These are phyloP conservation scores for Archivesica marissinica DNA, from an alignment of 1,140 invertebrate species.

Conservation along the genomic window DNA sequence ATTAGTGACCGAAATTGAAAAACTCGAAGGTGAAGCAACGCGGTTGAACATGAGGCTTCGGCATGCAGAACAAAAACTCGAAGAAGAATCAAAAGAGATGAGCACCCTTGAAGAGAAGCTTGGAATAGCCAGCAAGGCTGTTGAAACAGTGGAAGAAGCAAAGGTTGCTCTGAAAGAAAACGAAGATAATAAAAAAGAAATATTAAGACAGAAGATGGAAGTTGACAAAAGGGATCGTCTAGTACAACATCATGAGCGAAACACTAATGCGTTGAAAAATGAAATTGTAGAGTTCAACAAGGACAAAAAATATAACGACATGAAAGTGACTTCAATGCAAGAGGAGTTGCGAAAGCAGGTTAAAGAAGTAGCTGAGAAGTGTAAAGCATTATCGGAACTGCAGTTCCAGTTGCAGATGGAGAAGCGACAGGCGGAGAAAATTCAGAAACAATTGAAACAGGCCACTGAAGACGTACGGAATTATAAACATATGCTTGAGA, in stretches of 20 bases:
- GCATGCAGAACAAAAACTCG: slow-evolving; percentile 50
- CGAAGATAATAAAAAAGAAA: slow-evolving; percentile 61
- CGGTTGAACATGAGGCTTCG: slow-evolving; percentile 34
- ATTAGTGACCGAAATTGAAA: slow-evolving; percentile 60
- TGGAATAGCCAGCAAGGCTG: slow-evolving; percentile 57
- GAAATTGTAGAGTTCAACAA: slow-evolving; percentile 44
- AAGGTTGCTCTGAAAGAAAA: slow-evolving; percentile 51
- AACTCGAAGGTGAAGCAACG: slow-evolving; percentile 47
- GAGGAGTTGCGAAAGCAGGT: slow-evolving; percentile 52
- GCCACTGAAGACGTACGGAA: slow-evolving; percentile 58
- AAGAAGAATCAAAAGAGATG: slow-evolving; percentile 53
- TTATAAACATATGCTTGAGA: slow-evolving; percentile 39
- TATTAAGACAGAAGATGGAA: slow-evolving; percentile 65
- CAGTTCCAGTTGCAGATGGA: slow-evolving; percentile 53
- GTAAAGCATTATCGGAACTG: slow-evolving; percentile 46
- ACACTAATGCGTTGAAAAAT: slow-evolving; percentile 15
- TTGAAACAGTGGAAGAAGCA: slow-evolving; percentile 45
- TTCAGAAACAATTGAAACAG: slow-evolving; percentile 51
- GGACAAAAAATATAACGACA: slow-evolving; percentile 45
- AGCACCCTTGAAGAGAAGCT: slow-evolving; percentile 53
- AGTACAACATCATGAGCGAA: slow-evolving; percentile 40
- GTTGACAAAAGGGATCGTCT: slow-evolving; percentile 63
- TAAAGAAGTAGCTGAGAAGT: slow-evolving; percentile 57
- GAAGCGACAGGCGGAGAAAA: slow-evolving; percentile 57
- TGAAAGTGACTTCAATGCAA: slow-evolving; percentile 38